A percentile compares a stretch with the other conserved stretches of the same genome.
phyloP scores from a whole-genome alignment of 2,888 invertebrate species.

The Drosophila robusta region DNA sequence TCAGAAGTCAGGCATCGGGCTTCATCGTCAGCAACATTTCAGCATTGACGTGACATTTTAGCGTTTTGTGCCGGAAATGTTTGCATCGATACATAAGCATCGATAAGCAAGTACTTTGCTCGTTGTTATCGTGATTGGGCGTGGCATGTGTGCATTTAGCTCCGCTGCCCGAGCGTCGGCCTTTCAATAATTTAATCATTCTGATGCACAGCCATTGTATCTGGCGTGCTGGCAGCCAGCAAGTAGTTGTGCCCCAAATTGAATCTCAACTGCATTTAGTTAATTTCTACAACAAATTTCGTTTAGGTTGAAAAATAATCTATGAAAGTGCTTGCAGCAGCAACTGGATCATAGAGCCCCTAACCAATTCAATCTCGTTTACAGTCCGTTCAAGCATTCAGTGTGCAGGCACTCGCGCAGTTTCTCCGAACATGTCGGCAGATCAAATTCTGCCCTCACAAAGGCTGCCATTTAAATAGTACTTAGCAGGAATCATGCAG shows the following conservation, averaged over 20 bases:
- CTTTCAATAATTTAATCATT: conserved; percentile 54
- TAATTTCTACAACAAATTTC: conserved; percentile 51
- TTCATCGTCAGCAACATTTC: conserved; percentile 36
- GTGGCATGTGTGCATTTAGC: conserved; percentile 13
- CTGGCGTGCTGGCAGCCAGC: not conserved
- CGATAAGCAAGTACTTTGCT: conserved; percentile 26
- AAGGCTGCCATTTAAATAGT: not conserved
- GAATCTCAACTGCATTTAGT: conserved; percentile 44
- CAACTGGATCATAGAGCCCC: conserved; percentile 20
- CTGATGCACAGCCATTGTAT: conserved; percentile 51
- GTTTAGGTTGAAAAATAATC: conserved; percentile 52
- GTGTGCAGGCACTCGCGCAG: not conserved
- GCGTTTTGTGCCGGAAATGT: conserved; percentile 77
- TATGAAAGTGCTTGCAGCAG: conserved; percentile 49
- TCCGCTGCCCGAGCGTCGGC: conserved; percentile 5
- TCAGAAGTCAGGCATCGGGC: conserved; percentile 41
- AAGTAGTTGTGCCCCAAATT: conserved; percentile 16
- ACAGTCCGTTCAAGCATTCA: conserved; percentile 30
- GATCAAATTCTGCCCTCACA: conserved; percentile 20
- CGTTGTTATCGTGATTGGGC: conserved; percentile 9
- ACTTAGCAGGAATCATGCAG: not conserved
- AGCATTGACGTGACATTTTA: conserved; percentile 75
- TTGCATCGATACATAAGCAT: conserved; percentile 72
- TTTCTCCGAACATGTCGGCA: conserved; percentile 15
- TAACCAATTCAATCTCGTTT: conserved; percentile 24